Evolutionary conservation across 2,888 invertebrate genomes (phyloP), one percentile per base, ranked within the genome.

Genomic region (Cancer borealis): DNA sequence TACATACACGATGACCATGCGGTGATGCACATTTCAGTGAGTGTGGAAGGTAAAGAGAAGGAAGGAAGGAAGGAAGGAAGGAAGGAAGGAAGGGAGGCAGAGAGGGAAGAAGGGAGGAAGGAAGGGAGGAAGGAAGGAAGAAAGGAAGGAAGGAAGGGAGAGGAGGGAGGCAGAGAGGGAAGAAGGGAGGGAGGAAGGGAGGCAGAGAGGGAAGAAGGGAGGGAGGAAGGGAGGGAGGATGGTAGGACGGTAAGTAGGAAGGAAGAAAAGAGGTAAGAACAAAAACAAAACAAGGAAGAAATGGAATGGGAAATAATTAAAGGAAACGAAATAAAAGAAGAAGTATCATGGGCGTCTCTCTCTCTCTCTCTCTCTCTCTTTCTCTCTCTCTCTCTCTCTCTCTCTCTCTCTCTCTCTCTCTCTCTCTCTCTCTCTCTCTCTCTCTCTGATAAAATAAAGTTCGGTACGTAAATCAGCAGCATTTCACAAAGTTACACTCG

Each of bases 51-150:
- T n/a, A 73, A 6, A 12, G n/a, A 8, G 10, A 54, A n/a, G 47
- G 47, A 89, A 89, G 12, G 47, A n/a, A 89, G 47, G 88, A 46
- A 89, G 49, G 88, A 12, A 89, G n/a, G 47, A 46, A 89, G 49
- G 88, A n/a, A 89, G 21, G 88, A 49, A 21, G n/a, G 88, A 1
- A 45, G n/a, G 21, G 2, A 47, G 10, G n/a, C 0, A 88, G 10
- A n/a, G 10, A 88, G n/a, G 88, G 10, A 88, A n/a, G 88, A 47
- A 88, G n/a, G 88, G n/a, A 88, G n/a, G 47, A n/a, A 88, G 47
- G 88, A 46, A 47, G 47, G 88, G 21, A 88, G 21, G n/a, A n/a
- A 88, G n/a, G 46, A 47, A 88, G n/a, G 47, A 47, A 88, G 88
- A n/a, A 88, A 47, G 47, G 21, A 21, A 47, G 88, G 88, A 45